Percentiles rank a stretch among this genome's conserved stretches.
phyloP scores from a whole-genome alignment of 1,140 invertebrate species.

The Apis cerana region DNA sequence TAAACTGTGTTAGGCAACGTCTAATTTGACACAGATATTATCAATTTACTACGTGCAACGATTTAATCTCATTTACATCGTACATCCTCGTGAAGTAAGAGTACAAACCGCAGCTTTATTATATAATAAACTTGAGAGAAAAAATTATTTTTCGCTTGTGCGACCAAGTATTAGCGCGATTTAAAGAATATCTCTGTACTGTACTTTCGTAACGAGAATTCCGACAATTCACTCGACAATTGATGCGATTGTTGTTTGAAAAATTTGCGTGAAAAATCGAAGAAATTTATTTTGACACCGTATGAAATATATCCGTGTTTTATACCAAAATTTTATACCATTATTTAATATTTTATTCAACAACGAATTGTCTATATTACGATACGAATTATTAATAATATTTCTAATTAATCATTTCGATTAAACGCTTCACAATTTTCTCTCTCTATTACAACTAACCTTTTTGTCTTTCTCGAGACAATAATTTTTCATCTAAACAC shows the following conservation, averaged over 20 bases:
- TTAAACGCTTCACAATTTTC: too few relatives aligned
- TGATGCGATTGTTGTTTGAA: background rate
- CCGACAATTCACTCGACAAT: background rate
- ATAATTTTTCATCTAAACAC: background rate
- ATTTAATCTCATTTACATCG: conserved; percentile 9
- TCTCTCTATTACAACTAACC: too few relatives aligned
- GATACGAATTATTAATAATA: too few relatives aligned
- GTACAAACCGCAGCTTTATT: background rate
- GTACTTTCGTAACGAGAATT: background rate
- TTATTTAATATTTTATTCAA: too few relatives aligned
- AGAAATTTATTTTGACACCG: too few relatives aligned
- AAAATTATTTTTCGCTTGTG: background rate
- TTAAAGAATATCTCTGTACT: too few relatives aligned
- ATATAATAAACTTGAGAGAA: too few relatives aligned
- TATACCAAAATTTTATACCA: too few relatives aligned
- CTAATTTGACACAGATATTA: conserved; percentile 8
- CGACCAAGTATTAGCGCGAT: background rate
- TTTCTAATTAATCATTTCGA: too few relatives aligned
- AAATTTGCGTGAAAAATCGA: background rate
- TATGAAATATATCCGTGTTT: too few relatives aligned
- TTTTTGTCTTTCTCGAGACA: too few relatives aligned
- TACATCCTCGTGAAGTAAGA: background rate
- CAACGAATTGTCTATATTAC: too few relatives aligned
- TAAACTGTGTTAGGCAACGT: conserved; percentile 1
- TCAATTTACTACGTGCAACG: background rate